Percentiles rank a stretch among this genome's conserved stretches.
Evolutionary conservation across 2,113 vertebrate genomes (phyloP).

Genomic region (Panthera leo): DNA sequence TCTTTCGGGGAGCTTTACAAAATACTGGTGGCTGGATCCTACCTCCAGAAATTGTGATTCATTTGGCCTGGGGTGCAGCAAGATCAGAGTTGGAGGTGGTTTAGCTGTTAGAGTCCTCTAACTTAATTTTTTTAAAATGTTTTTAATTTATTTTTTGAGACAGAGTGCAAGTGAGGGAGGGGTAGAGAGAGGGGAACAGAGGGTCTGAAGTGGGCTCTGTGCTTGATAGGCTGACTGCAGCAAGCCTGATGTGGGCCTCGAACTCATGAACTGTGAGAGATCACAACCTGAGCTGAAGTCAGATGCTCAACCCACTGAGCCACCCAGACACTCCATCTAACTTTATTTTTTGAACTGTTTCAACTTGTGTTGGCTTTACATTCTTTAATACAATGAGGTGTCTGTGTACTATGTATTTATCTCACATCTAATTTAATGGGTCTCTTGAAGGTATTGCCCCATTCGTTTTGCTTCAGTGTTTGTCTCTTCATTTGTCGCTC

Average conservation of each 20-base stretch:
- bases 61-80: background rate
- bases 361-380: background rate
- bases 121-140: background rate
- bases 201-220: too few relatives aligned
- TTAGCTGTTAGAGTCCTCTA: background rate
- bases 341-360: background rate
- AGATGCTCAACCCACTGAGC: too few relatives aligned
- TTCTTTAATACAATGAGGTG: background rate
- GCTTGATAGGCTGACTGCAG: too few relatives aligned
- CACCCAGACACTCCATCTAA: background rate
- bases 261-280: too few relatives aligned
- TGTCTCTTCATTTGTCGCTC: background rate
- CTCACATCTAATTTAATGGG: background rate
- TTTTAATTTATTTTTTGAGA: too few relatives aligned
- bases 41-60: slow-evolving; percentile 24
- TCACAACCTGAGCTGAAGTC: too few relatives aligned
- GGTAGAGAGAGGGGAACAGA: too few relatives aligned
- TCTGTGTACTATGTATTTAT: background rate
- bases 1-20: slow-evolving; percentile 10
- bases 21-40: background rate
- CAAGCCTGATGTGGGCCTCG: too few relatives aligned
- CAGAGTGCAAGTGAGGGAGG: too few relatives aligned
- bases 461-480: slow-evolving; percentile 17
- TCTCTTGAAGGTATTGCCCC: background rate
- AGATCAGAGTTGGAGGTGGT: background rate